phyloP scores from a whole-genome alignment of 2,888 invertebrate species.

The Alcis repandata region DNA sequence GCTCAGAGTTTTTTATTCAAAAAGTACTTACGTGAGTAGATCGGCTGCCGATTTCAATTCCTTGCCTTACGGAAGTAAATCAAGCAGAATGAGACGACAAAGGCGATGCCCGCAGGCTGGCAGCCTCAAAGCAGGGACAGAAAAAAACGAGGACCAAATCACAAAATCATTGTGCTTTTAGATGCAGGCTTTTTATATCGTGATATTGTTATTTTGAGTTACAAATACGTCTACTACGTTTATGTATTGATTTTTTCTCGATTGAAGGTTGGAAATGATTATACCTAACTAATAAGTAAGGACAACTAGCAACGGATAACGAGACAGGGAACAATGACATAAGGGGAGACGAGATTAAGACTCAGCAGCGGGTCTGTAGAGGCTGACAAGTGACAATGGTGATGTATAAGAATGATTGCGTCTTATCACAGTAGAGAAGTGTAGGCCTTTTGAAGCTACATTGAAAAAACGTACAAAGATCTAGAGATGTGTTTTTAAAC shows the following conservation, averaged over 20 bases:
- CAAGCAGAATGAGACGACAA: conserved; percentile 34
- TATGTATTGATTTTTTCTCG: conserved; percentile 8
- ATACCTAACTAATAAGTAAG: no score
- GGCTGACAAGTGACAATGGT: no score
- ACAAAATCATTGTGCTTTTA: conserved; percentile 26
- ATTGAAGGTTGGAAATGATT: neutral
- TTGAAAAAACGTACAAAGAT: no score
- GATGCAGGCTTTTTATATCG: conserved; percentile 20
- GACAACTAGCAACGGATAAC: no score
- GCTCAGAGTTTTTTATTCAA: conserved; percentile 2
- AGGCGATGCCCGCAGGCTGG: conserved; percentile 23
- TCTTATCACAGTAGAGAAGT: no score
- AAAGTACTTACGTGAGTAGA: neutral
- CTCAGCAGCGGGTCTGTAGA: no score
- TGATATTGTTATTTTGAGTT: conserved; percentile 16
- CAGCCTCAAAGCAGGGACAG: conserved; percentile 15
- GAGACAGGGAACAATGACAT: no score
- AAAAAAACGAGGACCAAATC: conserved; percentile 26
- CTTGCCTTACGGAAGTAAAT: conserved; percentile 19
- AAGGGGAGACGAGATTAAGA: no score
- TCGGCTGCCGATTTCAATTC: conserved; percentile 7
- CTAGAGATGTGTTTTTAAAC: neutral
- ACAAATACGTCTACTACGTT: conserved; percentile 8
- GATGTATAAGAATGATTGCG: no score
- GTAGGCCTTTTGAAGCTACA: no score